Evolutionary conservation across 2,888 invertebrate genomes (phyloP), one percentile per base, ranked within the genome.

Genomic region (Platycnemis pennipes): DNA sequence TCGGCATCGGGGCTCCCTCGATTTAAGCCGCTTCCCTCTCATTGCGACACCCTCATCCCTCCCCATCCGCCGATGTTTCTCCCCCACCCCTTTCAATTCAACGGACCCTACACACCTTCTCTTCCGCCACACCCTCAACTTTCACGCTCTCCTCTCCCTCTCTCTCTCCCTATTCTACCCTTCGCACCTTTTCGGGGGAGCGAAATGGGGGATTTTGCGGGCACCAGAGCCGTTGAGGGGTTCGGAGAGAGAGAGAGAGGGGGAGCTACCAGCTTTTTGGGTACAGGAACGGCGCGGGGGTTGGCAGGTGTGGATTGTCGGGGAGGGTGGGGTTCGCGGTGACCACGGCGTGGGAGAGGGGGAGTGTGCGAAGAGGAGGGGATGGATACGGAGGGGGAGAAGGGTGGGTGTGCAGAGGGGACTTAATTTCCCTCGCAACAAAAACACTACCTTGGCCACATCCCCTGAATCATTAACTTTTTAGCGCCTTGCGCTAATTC

Each of bases 391-490:
- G 22, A 3, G 22, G 89, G 26, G 63, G 4, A 56, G 22, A 56
- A 53, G 46, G n/a, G 8, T 4, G 26, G 44, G 44, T 16, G 2
- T 49, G 49, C 31, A 4, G 37, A 13, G 11, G 31, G 77, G 77
- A 77, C 77, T 77, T 77, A 77, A 77, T 77, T 77, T 77, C 77
- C 77, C 77, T n/a, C 77, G 77, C 37, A 77, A 77, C 77, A 77
- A 77, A 77, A 77, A 77, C 77, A 77, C 37, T 77, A 77, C 77
- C 77, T 77, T 37, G 77, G 77, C 77, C 77, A 37, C 77, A 77
- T 77, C 77, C 77, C 77, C 77, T 77, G 77, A 77, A 77, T 77
- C 77, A 77, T 77, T 77, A 77, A 77, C 77, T 77, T 77, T 77
- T 77, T 77, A 77, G 77, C 77, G 77, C 77, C 77, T 77, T 37